These are phyloP conservation scores for Ochropleura leucogaster DNA, from an alignment of 2,888 invertebrate species.

Conservation along the genomic window DNA sequence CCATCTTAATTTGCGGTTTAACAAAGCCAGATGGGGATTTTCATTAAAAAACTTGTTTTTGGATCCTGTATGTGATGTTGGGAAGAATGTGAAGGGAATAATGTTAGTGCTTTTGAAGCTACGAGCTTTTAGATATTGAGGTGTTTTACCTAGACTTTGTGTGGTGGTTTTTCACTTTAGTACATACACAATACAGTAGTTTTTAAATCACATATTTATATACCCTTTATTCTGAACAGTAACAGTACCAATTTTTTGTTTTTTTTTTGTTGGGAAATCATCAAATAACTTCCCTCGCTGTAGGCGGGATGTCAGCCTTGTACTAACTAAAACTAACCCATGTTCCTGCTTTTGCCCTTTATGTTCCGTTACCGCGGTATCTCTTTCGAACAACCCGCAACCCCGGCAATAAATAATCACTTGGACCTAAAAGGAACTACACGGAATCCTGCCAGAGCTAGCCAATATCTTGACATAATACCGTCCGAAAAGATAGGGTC, in stretches of 20 bases:
- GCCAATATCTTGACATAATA: background rate
- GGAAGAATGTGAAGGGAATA: constrained; percentile 35
- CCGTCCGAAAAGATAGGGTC: background rate
- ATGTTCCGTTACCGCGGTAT: no score
- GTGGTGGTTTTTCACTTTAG: background rate
- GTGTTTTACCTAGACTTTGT: constrained; percentile 1
- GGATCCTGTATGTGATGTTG: constrained; percentile 36
- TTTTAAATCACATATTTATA: no score
- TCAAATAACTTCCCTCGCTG: no score
- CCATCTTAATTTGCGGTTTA: constrained; percentile 61
- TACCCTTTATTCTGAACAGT: no score
- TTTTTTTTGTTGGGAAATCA: no score
- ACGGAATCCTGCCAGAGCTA: background rate
- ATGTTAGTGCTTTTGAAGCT: constrained; percentile 28
- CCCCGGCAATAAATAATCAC: no score
- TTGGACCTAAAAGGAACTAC: background rate
- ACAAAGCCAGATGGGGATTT: constrained; percentile 62
- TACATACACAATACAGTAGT: no score
- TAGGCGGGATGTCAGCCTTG: no score
- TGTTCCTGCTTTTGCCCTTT: no score
- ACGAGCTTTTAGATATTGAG: background rate
- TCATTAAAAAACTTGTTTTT: constrained; percentile 57
- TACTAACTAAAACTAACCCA: no score
- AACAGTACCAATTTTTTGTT: no score
- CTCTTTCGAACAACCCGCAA: no score